These are phyloP conservation scores for Leontocebus nigricollis DNA, from an alignment of 2,797 vertebrate species.

Conservation along the genomic window DNA sequence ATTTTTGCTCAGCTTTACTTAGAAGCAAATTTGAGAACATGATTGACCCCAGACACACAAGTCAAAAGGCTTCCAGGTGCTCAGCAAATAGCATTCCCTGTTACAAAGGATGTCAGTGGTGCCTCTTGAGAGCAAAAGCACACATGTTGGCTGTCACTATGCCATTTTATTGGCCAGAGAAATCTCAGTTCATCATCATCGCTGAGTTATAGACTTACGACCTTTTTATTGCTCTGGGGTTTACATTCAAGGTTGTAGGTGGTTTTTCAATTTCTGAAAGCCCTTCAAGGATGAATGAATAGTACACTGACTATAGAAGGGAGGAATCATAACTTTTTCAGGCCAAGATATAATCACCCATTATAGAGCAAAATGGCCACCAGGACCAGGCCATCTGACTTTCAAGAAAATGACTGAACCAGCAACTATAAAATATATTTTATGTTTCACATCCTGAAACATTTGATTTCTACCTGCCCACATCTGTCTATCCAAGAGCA, in stretches of 20 bases:
- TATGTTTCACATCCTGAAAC: background rate
- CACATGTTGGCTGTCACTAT: background rate
- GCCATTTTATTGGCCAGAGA: background rate
- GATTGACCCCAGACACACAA: background rate
- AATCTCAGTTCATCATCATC: conserved; percentile 5
- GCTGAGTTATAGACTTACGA: background rate
- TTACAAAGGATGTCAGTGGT: background rate
- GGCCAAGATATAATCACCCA: background rate
- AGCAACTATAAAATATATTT: background rate
- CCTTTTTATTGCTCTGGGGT: conserved; percentile 1
- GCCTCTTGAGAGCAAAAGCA: background rate
- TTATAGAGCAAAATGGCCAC: background rate
- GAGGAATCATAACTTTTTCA: background rate
- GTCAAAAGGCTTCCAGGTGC: background rate
- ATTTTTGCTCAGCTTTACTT: background rate
- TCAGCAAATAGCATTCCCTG: background rate
- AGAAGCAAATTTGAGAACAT: background rate
- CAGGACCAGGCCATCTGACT: conserved; percentile 29
- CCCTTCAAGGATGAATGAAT: background rate
- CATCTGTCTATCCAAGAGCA: background rate
- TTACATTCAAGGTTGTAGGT: background rate
- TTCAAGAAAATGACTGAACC: background rate
- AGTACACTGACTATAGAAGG: background rate
- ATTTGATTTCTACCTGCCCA: background rate
- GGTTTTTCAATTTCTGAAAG: conserved; percentile 40